These are phyloP conservation scores for Diachasmimorpha longicaudata DNA, from an alignment of 1,140 invertebrate genomes.

Conservation along the genomic window DNA sequence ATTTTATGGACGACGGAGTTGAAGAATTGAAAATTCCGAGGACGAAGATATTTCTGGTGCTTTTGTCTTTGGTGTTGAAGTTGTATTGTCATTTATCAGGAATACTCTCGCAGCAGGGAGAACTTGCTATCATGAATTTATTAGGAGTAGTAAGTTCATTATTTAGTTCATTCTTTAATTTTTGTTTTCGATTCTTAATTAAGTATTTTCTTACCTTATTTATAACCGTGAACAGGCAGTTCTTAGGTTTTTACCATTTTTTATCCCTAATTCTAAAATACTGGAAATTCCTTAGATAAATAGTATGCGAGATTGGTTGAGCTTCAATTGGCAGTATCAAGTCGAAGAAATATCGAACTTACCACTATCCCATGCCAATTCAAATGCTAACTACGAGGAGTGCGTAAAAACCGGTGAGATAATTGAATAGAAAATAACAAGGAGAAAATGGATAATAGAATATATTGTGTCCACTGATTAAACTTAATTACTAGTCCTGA, in stretches of 20 bases:
- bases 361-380: slow-evolving; percentile 17
- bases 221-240: too few relatives aligned
- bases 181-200: too few relatives aligned
- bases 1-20: not conserved
- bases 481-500: slow-evolving; percentile 35
- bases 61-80: slow-evolving; percentile 28
- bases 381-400: slow-evolving; percentile 5
- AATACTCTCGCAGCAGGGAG: slow-evolving; percentile 32
- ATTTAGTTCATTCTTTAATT: not conserved
- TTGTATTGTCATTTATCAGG: slow-evolving; percentile 30
- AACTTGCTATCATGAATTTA: slow-evolving; percentile 42
- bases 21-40: not conserved
- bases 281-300: slow-evolving; percentile 22
- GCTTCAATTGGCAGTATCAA: slow-evolving; percentile 33
- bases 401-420: slow-evolving; percentile 18
- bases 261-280: too few relatives aligned
- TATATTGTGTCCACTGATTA: not conserved
- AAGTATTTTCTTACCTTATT: too few relatives aligned
- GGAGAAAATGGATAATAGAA: not conserved
- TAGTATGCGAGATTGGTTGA: slow-evolving; percentile 38
- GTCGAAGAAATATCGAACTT: slow-evolving; percentile 39
- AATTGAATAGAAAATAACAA: not conserved
- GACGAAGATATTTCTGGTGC: not conserved
- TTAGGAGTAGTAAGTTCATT: slow-evolving; percentile 39
- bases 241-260: too few relatives aligned